Evolutionary conservation across 2,113 vertebrate species (phyloP).

Genomic region (Fukomys damarensis): DNA sequence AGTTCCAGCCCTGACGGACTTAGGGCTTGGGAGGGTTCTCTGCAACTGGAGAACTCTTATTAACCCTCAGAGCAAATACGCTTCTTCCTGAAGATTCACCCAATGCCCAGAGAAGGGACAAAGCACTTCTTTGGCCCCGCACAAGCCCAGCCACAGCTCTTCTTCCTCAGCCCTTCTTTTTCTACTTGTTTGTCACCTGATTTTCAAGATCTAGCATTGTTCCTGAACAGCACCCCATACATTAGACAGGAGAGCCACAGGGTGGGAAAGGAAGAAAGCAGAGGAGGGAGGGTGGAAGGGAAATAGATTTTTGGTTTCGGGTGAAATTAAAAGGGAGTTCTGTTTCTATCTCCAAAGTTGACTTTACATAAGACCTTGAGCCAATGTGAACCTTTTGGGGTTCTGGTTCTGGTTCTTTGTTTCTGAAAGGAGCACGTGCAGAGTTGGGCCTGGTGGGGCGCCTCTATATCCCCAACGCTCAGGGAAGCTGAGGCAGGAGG

Average conservation of each 20-base stretch:
- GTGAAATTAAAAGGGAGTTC: background rate
- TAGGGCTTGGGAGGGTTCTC: background rate
- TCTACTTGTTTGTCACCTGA: too few species aligned
- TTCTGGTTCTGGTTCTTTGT: background rate
- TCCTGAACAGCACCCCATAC: background rate
- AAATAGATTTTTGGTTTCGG: background rate
- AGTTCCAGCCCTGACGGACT: background rate
- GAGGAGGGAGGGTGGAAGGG: background rate
- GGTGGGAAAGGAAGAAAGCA: rapidly evolving
- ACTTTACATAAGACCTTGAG: background rate
- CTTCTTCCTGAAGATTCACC: background rate
- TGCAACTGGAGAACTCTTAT: background rate
- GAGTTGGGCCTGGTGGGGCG: background rate
- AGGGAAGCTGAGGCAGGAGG: background rate
- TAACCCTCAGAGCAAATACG: rapidly evolving
- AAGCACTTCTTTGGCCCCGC: background rate
- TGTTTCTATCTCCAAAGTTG: rapidly evolving
- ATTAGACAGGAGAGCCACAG: background rate
- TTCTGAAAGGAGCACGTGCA: background rate
- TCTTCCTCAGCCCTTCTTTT: background rate
- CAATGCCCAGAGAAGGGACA: too few species aligned
- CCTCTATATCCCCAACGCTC: background rate
- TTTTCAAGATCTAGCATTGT: background rate
- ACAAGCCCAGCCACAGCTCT: rapidly evolving
- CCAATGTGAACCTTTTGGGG: background rate